Percentiles rank a stretch among this genome's conserved stretches.
Evolutionary conservation across 2,797 vertebrate genomes (phyloP).

Genomic region (Bufotes viridis): DNA sequence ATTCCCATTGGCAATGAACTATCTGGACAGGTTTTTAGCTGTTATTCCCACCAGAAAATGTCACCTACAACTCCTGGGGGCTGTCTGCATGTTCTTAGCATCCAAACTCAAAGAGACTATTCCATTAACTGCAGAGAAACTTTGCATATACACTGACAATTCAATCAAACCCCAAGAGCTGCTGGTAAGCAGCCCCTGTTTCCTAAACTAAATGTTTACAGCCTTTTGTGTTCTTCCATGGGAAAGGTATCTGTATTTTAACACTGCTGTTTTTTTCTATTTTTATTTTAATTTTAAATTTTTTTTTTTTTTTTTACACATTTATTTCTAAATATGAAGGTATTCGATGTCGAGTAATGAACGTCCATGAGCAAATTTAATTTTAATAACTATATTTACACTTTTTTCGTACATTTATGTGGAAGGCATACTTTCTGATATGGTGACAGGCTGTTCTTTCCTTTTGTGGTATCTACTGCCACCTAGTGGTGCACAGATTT

Average conservation of each 20-base stretch:
- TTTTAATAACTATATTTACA: neutral
- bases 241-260: slow-evolving; percentile 53
- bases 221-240: slow-evolving; percentile 36
- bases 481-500: slow-evolving; percentile 41
- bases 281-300: too few species aligned
- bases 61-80: slow-evolving; percentile 90
- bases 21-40: slow-evolving; percentile 94
- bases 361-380: neutral
- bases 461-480: slow-evolving; percentile 48
- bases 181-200: slow-evolving; percentile 83
- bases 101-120: slow-evolving; percentile 93
- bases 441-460: neutral
- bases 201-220: slow-evolving; percentile 55
- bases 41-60: slow-evolving; percentile 86
- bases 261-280: slow-evolving; percentile 8
- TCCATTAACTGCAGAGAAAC: slow-evolving; percentile 88
- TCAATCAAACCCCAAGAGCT: slow-evolving; percentile 89
- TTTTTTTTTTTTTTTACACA: neutral
- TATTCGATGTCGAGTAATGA: neutral
- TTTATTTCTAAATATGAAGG: neutral
- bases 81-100: slow-evolving; percentile 94
- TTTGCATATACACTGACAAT: slow-evolving; percentile 96
- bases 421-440: neutral
- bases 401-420: neutral
- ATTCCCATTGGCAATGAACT: slow-evolving; percentile 95